Evolutionary conservation across 1,140 invertebrate species (phyloP), one percentile per base, ranked within the genome.

Genomic region (Aplysia californica): DNA sequence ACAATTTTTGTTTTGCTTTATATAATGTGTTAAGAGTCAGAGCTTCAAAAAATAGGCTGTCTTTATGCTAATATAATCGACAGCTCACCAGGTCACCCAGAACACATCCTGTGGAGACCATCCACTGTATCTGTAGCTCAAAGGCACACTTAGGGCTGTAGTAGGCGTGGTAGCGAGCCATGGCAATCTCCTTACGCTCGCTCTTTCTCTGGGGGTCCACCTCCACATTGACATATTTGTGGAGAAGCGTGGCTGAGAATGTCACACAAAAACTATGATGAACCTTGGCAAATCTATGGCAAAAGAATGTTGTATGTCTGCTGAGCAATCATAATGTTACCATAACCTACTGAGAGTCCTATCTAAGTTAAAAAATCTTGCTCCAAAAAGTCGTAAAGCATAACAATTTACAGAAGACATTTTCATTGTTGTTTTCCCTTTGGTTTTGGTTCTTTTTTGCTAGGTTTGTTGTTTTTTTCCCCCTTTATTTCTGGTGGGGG

Each of bases 101-200:
- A 82, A 98, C 95, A 67, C 95, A 94, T 18, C 97, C 97, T 6
- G 97, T 98, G 0, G 97, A 95, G 61, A 97, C 96, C 26, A 98
- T 93, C 98, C 98, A 99, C 87, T 98, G 95, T 10, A 98, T 93
- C 68, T 95, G 94, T 79, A 99, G 91, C 90, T 99, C 97, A 90
- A 96, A 99, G 10, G 97, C 95, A 89, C 95, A 94, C 87, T 95
- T 93, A 0, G 96, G 94, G 79, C 93, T 93, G 89, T 96, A 98
- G 61, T 94, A 91, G n/a, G 95, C 94, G 85, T 98, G 96, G 90
- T 98, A 98, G 26, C 94, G 92, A 10, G 95, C 93, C 89, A 97
- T 96, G 21, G 96, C 97, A 97, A 97, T 99, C 90, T 99, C 97
- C 67, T 95, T 93, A 64, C 97, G 92, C 86, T 97, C 96, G 87